Base-by-base conservation (phyloP, 2,113 vertebrate species). In the Mus spicilegus region DNA sequence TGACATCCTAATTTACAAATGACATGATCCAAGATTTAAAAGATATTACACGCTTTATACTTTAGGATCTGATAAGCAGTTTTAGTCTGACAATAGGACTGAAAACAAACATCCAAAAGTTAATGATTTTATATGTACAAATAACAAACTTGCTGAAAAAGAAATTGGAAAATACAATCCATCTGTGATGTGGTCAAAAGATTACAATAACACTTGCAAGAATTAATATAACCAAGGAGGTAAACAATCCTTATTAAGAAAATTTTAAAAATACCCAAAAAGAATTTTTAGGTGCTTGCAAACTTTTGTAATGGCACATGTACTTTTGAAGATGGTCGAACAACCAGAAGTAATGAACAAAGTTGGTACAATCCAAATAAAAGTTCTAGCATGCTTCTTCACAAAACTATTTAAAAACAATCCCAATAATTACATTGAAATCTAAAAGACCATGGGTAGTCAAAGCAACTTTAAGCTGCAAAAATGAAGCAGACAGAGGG, bases 261-360 rank as follows among this genome's bases (percentile, higher is more conserved):
- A 10, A 2, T 11, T 65, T 28, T 28, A 16, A 63, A 26, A 77
- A 28, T 65, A 28, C 28, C 1, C 11, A 28, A 39, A 56, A 36
- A 61, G 20, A 81, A 58, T 61, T 61, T 7, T 39, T 61, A 61
- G 56, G 56, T 39, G 7, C 22, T 61, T 39, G 6, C 7, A 54
- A 28, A 30, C n/a, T 46, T 17, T 39, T 33, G 11, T 8, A 30
- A 10, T 19, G 19, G 4, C 6, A 30, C 8, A 19, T 0, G 3
- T 19, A 65, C 7, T 30, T 33, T 19, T 33, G 61, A 85, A 46
- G 8, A 33, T 42, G 8, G 8, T 26, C 58, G 11, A 20, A 46
- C 7, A 30, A 42, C 39, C 81, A 58, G 20, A 84, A 84, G 36
- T 42, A 58, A 84, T 14, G 5, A 61, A 13, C 14, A 56, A 58